Evolutionary conservation across 2,888 invertebrate species (phyloP).

Genomic region (Standfussiana lucernea): DNA sequence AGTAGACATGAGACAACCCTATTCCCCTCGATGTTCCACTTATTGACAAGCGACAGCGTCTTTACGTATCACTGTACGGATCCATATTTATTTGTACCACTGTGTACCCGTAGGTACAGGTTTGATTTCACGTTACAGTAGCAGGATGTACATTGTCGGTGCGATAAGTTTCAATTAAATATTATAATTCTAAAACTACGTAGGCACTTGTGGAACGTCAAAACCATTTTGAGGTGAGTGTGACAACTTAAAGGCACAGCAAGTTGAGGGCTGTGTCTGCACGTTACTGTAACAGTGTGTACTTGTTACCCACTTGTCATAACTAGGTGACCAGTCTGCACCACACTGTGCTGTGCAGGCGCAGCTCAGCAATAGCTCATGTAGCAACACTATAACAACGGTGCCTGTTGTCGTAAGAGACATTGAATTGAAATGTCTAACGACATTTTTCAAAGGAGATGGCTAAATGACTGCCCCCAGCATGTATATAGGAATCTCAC

Average conservation of each 20-base stretch:
- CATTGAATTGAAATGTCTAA: too few species aligned
- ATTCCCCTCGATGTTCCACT: neutral
- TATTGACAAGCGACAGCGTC: slow-evolving; percentile 1
- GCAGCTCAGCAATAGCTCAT: neutral
- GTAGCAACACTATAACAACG: neutral
- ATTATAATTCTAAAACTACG: neutral
- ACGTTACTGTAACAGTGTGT: neutral
- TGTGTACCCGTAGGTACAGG: neutral
- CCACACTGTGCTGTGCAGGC: neutral
- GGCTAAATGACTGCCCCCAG: too few species aligned
- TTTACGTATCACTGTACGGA: neutral
- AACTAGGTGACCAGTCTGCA: too few species aligned
- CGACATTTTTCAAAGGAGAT: too few species aligned
- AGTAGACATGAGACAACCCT: neutral
- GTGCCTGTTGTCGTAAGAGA: too few species aligned
- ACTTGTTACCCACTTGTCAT: neutral
- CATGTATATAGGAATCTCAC: too few species aligned
- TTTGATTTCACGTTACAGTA: neutral
- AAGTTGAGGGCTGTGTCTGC: neutral
- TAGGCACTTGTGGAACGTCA: too few species aligned
- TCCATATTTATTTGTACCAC: neutral
- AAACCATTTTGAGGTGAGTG: too few species aligned
- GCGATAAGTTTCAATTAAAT: neutral
- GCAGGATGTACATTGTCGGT: neutral
- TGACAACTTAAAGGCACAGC: neutral